Conservation (phyloP, 2,113 vertebrate species). For the Conger conger region DNA sequence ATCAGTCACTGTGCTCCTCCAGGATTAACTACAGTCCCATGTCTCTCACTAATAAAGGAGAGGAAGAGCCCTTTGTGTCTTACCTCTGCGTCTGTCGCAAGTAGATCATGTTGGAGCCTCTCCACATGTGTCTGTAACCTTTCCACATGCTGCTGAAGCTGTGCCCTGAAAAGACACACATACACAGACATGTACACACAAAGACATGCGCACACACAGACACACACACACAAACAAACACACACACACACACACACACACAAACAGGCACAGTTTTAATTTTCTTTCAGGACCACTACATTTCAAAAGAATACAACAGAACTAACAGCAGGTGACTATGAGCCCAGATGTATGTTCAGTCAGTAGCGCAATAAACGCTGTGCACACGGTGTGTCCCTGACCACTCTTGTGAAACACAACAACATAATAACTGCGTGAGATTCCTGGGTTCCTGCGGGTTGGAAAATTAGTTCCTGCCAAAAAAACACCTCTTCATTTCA, state of each 20-base stretch:
- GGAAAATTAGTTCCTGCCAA: no score
- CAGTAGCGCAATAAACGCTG: no score
- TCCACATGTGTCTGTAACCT: slow-evolving; percentile 66
- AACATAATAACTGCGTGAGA: no score
- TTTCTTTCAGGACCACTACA: not conserved
- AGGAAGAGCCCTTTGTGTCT: not conserved
- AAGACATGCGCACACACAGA: slow-evolving; percentile 8
- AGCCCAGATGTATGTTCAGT: no score
- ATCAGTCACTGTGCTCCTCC: not conserved
- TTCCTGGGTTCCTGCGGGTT: no score
- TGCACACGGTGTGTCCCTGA: no score
- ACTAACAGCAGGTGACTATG: no score
- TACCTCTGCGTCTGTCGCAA: slow-evolving; percentile 35
- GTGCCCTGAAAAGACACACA: slow-evolving; percentile 44
- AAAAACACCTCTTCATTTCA: no score
- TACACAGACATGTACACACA: slow-evolving; percentile 25
- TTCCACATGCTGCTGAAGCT: slow-evolving; percentile 59
- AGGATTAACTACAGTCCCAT: not conserved
- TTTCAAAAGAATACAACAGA: no score
- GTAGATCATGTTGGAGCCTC: slow-evolving; percentile 55
- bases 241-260: slow-evolving; percentile 15
- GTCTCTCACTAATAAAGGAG: not conserved
- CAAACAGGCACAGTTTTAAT: not conserved
- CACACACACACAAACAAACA: slow-evolving; percentile 19
- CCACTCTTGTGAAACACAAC: no score